Evolutionary conservation across 2,797 vertebrate genomes (phyloP).

Genomic region (Sparidentex hasta): DNA sequence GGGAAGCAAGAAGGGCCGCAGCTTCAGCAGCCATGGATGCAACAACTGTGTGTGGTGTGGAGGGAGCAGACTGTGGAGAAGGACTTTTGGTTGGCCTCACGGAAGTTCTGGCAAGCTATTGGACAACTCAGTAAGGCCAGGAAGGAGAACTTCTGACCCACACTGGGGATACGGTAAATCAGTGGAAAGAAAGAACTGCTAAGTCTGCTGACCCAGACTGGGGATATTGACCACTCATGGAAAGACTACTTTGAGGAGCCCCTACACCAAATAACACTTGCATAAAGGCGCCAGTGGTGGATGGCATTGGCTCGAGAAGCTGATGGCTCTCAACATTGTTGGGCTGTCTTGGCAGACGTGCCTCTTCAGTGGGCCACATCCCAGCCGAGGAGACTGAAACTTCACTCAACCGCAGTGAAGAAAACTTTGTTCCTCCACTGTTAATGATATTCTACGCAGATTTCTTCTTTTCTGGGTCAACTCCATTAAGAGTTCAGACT

Average conservation of each 20-base stretch:
- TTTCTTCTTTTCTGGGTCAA: conserved; percentile 74
- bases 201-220: background rate
- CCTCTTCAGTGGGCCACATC: background rate
- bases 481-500: conserved; percentile 61
- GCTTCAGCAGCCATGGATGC: background rate
- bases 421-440: conserved; percentile 30
- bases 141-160: background rate
- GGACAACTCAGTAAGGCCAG: background rate
- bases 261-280: too few species aligned
- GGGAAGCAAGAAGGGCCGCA: background rate
- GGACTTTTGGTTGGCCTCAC: background rate
- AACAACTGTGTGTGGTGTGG: background rate
- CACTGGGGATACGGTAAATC: background rate
- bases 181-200: background rate
- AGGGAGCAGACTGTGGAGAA: background rate
- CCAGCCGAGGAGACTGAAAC: conserved; percentile 1
- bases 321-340: too few species aligned
- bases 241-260: background rate
- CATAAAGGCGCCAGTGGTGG: too few species aligned
- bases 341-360: too few species aligned
- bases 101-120: background rate
- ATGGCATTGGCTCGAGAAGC: too few species aligned
- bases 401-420: conserved; percentile 3
- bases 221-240: background rate
- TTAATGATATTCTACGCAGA: conserved; percentile 32